These are phyloP conservation scores for Ruditapes philippinarum DNA, from an alignment of 1,140 invertebrate species.

Conservation along the genomic window DNA sequence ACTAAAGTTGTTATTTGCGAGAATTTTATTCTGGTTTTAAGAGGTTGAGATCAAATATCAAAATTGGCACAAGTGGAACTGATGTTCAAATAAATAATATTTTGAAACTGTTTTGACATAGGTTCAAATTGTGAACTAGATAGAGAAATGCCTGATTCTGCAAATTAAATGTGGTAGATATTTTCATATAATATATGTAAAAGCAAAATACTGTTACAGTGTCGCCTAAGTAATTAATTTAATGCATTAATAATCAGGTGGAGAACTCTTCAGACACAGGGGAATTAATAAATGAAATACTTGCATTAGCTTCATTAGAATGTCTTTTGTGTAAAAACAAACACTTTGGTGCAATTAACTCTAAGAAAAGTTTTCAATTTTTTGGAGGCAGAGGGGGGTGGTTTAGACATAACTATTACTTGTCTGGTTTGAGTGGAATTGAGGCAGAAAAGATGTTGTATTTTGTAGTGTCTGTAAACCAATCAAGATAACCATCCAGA, in stretches of 20 bases:
- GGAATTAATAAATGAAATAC: background rate
- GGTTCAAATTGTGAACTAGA: no score
- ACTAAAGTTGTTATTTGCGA: no score
- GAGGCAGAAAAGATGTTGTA: background rate
- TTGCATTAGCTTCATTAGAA: background rate
- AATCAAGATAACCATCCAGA: constrained; percentile 28
- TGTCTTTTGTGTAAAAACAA: background rate
- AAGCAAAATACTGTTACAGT: background rate
- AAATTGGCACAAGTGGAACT: no score
- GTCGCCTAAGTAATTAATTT: background rate
- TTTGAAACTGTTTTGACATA: no score
- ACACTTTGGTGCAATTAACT: background rate
- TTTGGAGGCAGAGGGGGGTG: no score
- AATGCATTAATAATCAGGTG: background rate
- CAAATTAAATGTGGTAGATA: no score
- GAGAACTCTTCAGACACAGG: background rate
- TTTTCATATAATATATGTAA: no score
- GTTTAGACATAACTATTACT: background rate
- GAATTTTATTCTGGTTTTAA: no score
- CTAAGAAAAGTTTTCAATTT: background rate
- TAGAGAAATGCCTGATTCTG: no score
- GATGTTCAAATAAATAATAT: no score
- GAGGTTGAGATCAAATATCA: no score
- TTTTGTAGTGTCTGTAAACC: background rate
- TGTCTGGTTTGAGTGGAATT: background rate